A percentile compares a stretch with the other conserved stretches of the same genome.
These are phyloP conservation scores for Calephelis nemesis DNA, from an alignment of 1,140 invertebrate genomes.

Conservation along the genomic window DNA sequence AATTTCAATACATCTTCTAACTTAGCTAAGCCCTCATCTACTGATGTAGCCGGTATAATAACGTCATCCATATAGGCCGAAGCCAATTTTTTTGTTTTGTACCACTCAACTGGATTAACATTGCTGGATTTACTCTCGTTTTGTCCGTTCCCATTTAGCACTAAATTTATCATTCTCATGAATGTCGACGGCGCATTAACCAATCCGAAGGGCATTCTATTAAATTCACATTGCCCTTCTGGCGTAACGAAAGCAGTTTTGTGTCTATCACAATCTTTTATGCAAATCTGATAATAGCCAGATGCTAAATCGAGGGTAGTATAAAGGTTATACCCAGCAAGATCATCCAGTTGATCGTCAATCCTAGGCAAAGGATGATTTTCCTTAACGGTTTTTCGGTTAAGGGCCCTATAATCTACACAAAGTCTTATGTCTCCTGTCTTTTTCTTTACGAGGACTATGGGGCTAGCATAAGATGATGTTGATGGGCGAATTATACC, in stretches of 20 bases:
- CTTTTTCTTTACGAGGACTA: constrained; percentile 6
- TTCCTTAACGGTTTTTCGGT: too few relatives aligned
- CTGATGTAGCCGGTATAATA: too few relatives aligned
- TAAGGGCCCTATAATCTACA: too few relatives aligned
- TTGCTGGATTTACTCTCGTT: neutral
- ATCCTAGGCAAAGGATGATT: too few relatives aligned
- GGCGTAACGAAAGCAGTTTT: constrained; percentile 1
- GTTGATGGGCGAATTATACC: neutral
- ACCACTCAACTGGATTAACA: neutral
- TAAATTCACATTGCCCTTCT: neutral
- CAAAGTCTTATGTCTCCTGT: constrained; percentile 5
- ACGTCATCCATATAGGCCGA: too few relatives aligned
- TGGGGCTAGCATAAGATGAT: neutral
- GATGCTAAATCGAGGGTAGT: too few relatives aligned
- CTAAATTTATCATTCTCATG: neutral
- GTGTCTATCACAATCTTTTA: neutral
- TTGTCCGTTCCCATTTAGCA: too few relatives aligned
- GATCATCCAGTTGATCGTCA: too few relatives aligned
- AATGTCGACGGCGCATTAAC: constrained; percentile 1
- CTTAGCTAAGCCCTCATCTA: too few relatives aligned
- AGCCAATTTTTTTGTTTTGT: neutral
- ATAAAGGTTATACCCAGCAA: too few relatives aligned
- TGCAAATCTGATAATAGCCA: neutral
- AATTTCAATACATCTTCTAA: too few relatives aligned
- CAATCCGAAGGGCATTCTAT: constrained; percentile 8